Base-by-base conservation (phyloP, 2,797 vertebrate species). In the Hemibagrus guttatus region DNA sequence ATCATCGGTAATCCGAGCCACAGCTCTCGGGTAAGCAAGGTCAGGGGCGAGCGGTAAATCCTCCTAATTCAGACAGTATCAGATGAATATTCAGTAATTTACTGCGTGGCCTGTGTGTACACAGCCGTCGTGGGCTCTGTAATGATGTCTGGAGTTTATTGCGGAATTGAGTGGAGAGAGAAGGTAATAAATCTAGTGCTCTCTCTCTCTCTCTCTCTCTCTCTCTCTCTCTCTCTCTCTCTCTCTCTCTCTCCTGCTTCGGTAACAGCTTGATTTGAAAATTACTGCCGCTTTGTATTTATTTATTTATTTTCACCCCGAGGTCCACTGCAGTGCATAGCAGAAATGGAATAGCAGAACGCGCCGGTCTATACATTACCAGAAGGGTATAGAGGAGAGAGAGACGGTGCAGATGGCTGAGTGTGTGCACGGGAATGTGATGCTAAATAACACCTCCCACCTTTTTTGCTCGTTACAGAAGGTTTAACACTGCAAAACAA, bases 121-220 rank as follows among this genome's bases (percentile, higher is more conserved):
- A 2, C n/a, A 7, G 68, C 68, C 4, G 46, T 5, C 26, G n/a
- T 23, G 23, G 76, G 21, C 39, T 71, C 52, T 28, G 66, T 63
- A 83, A 87, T 39, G 54, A 79, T 54, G 52, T 83, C 54, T 49
- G 39, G 78, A 87, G 69, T 81, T 81, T 87, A 74, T 71, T 42
- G 87, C 7, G 31, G 64, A 87, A 80, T 46, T 63, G 74, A 52
- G 52, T 39, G 86, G 39, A 61, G 52, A 17, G 72, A 35, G 66
- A 61, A 12, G 56, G 63, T 76, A 59, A 78, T 87, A 87, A 87
- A 87, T 87, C 46, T 49, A n/a, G n/a, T n/a, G n/a, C n/a, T n/a
- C n/a, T 46, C 46, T 46, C 46, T 46, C 46, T 2, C 46, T 46
- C 4, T 2, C 2, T 46, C 46, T 46, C 46, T 2, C 46, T 49